Conservation (phyloP, 2,888 invertebrate genomes). For the Mythimna vitellina region DNA sequence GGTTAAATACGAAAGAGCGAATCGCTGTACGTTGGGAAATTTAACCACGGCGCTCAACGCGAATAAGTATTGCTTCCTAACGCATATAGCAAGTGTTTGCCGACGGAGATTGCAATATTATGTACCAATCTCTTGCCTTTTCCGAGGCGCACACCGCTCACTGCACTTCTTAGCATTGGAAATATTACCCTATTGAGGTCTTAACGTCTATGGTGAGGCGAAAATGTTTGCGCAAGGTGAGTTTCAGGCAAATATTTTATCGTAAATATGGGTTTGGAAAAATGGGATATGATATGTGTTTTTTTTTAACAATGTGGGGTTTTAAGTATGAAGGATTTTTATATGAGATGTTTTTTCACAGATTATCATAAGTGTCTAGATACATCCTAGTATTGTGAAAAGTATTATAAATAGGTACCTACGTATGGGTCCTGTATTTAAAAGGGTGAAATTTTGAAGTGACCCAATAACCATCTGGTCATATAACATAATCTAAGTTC, state of each 20-base stretch:
- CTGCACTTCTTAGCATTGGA: constrained; percentile 76
- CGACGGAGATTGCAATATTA: constrained; percentile 87
- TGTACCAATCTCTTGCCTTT: constrained; percentile 84
- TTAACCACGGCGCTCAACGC: constrained; percentile 81
- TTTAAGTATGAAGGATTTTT: background rate
- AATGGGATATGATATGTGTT: background rate
- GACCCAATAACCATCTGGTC: too few species aligned
- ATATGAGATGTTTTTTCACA: too few species aligned
- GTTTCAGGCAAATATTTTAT: constrained; percentile 38
- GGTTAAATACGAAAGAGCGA: constrained; percentile 87
- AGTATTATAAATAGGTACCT: too few species aligned
- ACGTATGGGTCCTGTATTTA: too few species aligned
- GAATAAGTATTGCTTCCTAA: constrained; percentile 81
- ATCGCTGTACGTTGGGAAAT: constrained; percentile 83
- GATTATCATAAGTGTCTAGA: too few species aligned
- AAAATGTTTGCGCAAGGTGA: constrained; percentile 52
- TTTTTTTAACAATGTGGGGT: constrained; percentile 2
- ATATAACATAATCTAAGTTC: too few species aligned
- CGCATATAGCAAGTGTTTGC: constrained; percentile 83
- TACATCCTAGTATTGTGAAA: too few species aligned
- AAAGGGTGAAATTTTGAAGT: too few species aligned
- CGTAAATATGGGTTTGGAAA: constrained; percentile 33
- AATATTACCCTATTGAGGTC: constrained; percentile 80
- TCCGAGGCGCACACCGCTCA: constrained; percentile 74
- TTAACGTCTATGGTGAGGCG: constrained; percentile 69